Evolutionary conservation across 2,888 invertebrate genomes (phyloP), one percentile per base, ranked within the genome.

Genomic region (Leptopterna dolabrata): DNA sequence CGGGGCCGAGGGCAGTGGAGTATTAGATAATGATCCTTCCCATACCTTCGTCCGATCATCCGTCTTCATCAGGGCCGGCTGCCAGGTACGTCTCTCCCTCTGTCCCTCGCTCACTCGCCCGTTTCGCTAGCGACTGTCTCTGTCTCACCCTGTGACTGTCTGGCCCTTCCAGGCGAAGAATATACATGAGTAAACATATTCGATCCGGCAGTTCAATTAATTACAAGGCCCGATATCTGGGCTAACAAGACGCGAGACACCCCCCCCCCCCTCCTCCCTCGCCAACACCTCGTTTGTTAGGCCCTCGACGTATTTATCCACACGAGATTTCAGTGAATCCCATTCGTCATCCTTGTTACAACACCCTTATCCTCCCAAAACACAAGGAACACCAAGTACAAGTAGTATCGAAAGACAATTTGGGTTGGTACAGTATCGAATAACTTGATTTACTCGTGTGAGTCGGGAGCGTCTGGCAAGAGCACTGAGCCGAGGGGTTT

Each of bases 111-210:
- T 14, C 73, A 16, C n/a, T 16, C 55, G 2, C 55, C 9, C 55
- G 55, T 55, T 24, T 63, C 51, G 6, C 51, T 51, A 63, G 24
- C 24, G 63, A 1, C 63, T 45, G 16, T 43, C 78, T 73, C 41
- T 11, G 14, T 45, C 45, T 19, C n/a, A 45, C 36, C 19, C 43
- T 78, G 45, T 24, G 7, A 2, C 63, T 9, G 11, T 63, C 24
- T 63, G 24, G 24, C 47, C 78, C 41, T 19, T 78, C 78, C 27
- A 43, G 43, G 45, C 78, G 73, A 78, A 63, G 78, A 78, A 78
- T 78, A 83, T 83, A 83, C 83, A 83, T 83, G 83, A 83, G 83
- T 83, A 83, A 83, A 83, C 83, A 83, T 83, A 83, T 83, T 83
- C 83, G 83, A 83, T 71, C 83, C 41, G 83, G 83, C 83, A 83